phyloP scores from a whole-genome alignment of 2,113 vertebrate species.

The Brachypodius melanocephalos region DNA sequence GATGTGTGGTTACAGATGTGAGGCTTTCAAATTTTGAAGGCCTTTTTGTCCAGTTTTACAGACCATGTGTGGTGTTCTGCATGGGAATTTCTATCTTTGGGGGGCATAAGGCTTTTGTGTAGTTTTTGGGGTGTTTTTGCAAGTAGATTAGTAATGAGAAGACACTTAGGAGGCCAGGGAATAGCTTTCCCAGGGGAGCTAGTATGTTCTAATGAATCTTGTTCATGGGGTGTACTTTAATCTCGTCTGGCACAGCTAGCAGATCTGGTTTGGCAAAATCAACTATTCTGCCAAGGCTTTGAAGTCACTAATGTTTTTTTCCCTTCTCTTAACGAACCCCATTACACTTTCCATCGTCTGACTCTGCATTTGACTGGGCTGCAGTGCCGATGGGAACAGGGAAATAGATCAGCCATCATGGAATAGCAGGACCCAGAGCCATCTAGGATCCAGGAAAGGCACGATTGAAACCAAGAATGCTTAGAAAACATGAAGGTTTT shows the following conservation, averaged over 20 bases:
- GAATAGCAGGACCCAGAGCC: neutral
- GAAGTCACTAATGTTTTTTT: neutral
- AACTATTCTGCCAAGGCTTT: neutral
- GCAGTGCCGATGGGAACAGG: neutral
- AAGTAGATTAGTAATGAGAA: neutral
- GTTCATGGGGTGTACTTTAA: neutral
- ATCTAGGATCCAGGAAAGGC: neutral
- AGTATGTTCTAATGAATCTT: neutral
- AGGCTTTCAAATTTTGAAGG: neutral
- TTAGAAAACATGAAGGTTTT: neutral
- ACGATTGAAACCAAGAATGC: neutral
- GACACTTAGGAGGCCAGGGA: neutral
- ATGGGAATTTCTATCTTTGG: neutral
- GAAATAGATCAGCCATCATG: neutral
- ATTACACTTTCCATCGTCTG: neutral
- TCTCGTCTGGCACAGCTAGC: neutral
- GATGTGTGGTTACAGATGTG: neutral
- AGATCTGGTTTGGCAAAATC: neutral
- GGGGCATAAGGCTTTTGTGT: neutral
- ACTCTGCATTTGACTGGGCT: neutral
- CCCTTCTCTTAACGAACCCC: neutral
- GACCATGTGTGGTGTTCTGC: neutral
- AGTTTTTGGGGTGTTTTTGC: neutral
- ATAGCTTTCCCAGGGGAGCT: neutral
- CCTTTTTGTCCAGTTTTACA: neutral